A percentile compares a stretch with the other conserved stretches of the same genome.
phyloP scores from a whole-genome alignment of 2,113 vertebrate genomes.

The Platysteira castanea region DNA sequence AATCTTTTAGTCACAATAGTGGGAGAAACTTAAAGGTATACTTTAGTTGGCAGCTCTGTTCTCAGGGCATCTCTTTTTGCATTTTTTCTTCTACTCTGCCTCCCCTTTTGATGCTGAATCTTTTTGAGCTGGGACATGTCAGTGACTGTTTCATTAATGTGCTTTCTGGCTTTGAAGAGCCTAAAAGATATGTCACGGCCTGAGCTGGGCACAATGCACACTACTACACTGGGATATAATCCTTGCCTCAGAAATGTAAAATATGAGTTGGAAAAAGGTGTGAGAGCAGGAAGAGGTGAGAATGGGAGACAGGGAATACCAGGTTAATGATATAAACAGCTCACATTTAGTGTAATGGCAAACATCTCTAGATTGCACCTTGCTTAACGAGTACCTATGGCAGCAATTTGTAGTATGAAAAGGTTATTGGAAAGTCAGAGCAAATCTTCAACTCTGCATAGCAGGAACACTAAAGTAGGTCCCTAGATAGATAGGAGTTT shows the following conservation, averaged over 20 bases:
- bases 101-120: neutral
- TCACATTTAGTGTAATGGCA: neutral
- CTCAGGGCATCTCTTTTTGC: neutral
- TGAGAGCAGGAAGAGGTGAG: neutral
- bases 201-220: neutral
- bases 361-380: neutral
- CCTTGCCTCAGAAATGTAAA: neutral
- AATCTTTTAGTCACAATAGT: neutral
- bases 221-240: neutral
- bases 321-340: neutral
- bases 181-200: neutral
- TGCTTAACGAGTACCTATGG: neutral
- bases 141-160: neutral
- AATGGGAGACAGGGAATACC: neutral
- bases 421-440: neutral
- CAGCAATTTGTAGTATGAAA: neutral
- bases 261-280: neutral
- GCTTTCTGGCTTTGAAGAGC: neutral
- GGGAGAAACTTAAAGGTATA: neutral
- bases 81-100: neutral
- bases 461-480: neutral
- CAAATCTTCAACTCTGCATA: neutral
- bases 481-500: neutral
- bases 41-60: neutral
- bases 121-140: neutral